Conservation (phyloP, 2,888 invertebrate genomes). For the Rotaria magnacalcarata region DNA sequence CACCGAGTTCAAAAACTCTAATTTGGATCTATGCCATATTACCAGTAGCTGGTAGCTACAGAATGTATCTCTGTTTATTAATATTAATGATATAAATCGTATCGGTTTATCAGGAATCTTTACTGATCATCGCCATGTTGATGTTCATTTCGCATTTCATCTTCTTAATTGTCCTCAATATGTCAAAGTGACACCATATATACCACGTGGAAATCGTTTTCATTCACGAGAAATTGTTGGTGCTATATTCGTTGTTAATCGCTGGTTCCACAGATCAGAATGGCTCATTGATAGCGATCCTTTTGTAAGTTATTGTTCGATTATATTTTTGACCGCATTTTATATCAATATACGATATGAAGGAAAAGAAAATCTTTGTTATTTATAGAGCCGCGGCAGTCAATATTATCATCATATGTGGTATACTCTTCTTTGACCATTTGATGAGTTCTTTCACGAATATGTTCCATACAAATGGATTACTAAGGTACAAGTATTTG, state of each 20-base stretch:
- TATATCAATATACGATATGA: not conserved
- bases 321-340: not conserved
- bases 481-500: not conserved
- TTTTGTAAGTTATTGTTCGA: not conserved
- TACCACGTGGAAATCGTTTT: no score
- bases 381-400: not conserved
- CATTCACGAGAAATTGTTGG: no score
- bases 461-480: not conserved
- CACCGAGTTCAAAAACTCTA: not conserved
- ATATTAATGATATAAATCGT: no score
- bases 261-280: not conserved
- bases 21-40: not conserved
- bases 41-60: not conserved
- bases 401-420: constrained; percentile 8
- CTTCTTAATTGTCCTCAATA: no score
- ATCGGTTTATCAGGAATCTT: no score
- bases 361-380: not conserved
- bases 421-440: not conserved
- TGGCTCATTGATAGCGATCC: not conserved
- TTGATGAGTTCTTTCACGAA: constrained; percentile 6
- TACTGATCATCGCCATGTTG: no score
- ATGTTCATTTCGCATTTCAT: no score
- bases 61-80: no score
- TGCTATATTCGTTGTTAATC: not conserved
- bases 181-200: no score